Evolutionary conservation across 2,113 vertebrate species (phyloP).

Genomic region (Lathamus discolor): DNA sequence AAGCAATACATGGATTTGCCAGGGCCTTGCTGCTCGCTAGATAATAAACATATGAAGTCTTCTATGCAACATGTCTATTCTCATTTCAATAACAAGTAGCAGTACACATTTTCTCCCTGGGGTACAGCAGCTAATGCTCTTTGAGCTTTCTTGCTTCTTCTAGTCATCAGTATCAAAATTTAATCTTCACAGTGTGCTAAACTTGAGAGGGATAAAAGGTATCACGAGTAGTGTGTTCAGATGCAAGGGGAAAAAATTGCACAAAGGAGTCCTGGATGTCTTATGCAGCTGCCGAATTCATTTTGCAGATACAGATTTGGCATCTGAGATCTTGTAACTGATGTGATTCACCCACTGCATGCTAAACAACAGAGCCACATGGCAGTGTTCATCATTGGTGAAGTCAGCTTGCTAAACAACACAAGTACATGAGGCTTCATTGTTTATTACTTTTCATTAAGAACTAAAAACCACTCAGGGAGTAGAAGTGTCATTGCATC

Average conservation of each 20-base stretch:
- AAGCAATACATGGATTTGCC: neutral
- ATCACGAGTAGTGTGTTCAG: neutral
- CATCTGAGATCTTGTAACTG: accelerated
- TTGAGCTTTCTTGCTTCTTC: neutral
- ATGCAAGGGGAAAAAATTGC: neutral
- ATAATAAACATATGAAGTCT: neutral
- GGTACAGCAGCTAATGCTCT: neutral
- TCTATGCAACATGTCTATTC: neutral
- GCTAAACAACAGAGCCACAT: neutral
- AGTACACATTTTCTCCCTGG: neutral
- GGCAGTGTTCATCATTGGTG: neutral
- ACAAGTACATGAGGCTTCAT: accelerated
- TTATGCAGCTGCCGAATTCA: neutral
- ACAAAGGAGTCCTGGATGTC: neutral
- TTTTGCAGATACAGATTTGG: neutral
- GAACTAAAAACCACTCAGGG: neutral
- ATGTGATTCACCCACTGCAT: neutral
- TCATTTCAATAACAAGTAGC: neutral
- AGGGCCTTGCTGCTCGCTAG: neutral
- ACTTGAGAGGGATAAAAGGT: neutral
- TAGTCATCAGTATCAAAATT: neutral
- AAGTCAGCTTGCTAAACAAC: neutral
- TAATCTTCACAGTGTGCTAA: neutral
- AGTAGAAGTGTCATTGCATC: neutral
- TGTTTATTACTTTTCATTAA: neutral